phyloP scores from a whole-genome alignment of 2,888 invertebrate genomes.

The Apocheima hispidaria region DNA sequence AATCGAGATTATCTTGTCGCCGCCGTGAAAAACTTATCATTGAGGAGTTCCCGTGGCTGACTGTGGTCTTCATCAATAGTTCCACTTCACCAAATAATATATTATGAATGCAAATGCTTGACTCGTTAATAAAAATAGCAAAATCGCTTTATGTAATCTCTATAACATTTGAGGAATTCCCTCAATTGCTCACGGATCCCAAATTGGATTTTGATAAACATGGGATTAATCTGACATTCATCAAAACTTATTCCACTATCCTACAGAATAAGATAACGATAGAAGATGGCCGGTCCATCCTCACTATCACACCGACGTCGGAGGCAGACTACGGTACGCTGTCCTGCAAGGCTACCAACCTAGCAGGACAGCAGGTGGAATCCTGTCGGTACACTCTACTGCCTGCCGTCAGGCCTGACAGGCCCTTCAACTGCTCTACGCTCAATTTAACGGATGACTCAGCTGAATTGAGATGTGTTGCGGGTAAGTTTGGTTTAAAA shows the following conservation, averaged over 20 bases:
- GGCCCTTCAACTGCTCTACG: constrained; percentile 91
- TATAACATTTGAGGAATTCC: too few relatives aligned
- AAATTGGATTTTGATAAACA: too few relatives aligned
- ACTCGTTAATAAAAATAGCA: too few relatives aligned
- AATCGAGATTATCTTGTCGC: too few relatives aligned
- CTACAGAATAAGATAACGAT: constrained; percentile 84
- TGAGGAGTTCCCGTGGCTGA: too few relatives aligned
- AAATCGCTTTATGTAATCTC: too few relatives aligned
- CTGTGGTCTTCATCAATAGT: too few relatives aligned
- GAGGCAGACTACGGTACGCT: constrained; percentile 92
- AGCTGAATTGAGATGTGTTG: constrained; percentile 89
- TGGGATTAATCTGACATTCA: not conserved
- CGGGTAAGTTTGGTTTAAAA: constrained; percentile 81
- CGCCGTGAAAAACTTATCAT: too few relatives aligned
- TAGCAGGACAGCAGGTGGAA: constrained; percentile 89
- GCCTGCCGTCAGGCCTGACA: constrained; percentile 92
- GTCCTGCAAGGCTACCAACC: constrained; percentile 91
- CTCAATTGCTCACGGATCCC: too few relatives aligned
- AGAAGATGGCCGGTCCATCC: constrained; percentile 87
- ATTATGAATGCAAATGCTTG: too few relatives aligned
- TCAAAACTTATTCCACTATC: too few relatives aligned
- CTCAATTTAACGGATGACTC: constrained; percentile 92
- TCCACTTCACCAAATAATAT: too few relatives aligned
- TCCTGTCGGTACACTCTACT: constrained; percentile 92
- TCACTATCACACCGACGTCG: constrained; percentile 91